Evolutionary conservation across 2,797 vertebrate species (phyloP).

Genomic region (Hirundo rustica): DNA sequence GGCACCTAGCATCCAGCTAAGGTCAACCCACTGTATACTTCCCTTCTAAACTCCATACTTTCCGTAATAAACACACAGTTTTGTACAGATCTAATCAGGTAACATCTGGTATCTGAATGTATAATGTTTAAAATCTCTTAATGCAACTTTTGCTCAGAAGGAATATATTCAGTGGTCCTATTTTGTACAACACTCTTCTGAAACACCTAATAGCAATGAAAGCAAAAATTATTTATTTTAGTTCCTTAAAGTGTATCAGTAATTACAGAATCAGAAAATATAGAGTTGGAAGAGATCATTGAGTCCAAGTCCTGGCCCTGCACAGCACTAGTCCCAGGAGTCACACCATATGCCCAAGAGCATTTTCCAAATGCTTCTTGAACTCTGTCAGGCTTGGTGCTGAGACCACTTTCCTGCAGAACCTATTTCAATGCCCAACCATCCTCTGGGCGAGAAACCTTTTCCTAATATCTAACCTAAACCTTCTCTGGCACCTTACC

Average conservation of each 20-base stretch:
- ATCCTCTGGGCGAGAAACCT: neutral
- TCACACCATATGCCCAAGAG: neutral
- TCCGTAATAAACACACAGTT: neutral
- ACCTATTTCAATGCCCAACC: neutral
- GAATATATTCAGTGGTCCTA: neutral
- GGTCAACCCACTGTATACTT: neutral
- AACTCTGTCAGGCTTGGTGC: neutral
- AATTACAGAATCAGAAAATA: neutral
- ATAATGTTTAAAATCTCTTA: neutral
- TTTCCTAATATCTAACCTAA: neutral
- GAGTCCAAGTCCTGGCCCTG: neutral
- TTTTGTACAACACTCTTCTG: neutral
- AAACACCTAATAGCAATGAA: neutral
- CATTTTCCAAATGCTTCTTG: neutral
- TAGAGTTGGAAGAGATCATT: neutral
- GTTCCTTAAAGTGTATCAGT: neutral
- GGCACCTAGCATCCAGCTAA: neutral
- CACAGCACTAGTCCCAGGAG: neutral
- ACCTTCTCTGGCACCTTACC: neutral
- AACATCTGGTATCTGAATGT: neutral
- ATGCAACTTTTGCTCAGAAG: neutral
- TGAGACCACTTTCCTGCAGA: neutral
- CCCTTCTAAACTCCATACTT: neutral
- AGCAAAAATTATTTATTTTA: neutral
- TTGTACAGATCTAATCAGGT: neutral